A percentile compares a stretch with the other conserved stretches of the same genome.
phyloP scores from a whole-genome alignment of 1,140 invertebrate species.

The Aphaenogaster floridana region DNA sequence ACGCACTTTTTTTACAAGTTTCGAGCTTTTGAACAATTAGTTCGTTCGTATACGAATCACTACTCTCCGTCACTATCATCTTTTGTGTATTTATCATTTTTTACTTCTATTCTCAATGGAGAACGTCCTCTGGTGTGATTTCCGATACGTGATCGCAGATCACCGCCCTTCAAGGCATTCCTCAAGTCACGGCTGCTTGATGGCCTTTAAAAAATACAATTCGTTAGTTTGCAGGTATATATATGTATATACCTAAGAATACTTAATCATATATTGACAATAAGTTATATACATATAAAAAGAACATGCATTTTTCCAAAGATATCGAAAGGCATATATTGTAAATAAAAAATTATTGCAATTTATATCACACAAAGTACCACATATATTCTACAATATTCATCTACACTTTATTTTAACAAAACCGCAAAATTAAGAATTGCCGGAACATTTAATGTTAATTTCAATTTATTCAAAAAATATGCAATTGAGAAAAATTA shows the following conservation, averaged over 20 bases:
- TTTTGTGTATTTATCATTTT: constrained; percentile 82
- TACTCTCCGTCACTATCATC: constrained; percentile 78
- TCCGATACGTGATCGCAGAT: constrained; percentile 81
- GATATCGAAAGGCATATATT: background rate
- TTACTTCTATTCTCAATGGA: constrained; percentile 84
- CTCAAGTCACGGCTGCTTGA: constrained; percentile 75
- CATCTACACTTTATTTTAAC: background rate
- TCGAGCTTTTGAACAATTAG: constrained; percentile 17
- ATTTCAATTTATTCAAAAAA: background rate
- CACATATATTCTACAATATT: background rate
- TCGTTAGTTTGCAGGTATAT: background rate
- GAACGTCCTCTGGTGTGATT: constrained; percentile 81
- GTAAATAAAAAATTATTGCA: background rate
- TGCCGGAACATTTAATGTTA: background rate
- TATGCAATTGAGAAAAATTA: background rate
- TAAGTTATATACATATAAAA: background rate
- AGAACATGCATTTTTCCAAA: background rate
- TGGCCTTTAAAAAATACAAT: constrained; percentile 70
- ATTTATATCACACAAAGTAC: background rate
- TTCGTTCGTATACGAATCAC: constrained; percentile 49
- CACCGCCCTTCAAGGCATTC: constrained; percentile 75
- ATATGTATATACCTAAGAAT: background rate
- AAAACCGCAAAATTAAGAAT: background rate
- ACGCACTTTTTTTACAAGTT: constrained; percentile 20
- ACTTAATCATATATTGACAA: background rate